Evolutionary conservation across 2,888 invertebrate genomes (phyloP), one percentile per base, ranked within the genome.

Genomic region (Noctuana brunneofusca): DNA sequence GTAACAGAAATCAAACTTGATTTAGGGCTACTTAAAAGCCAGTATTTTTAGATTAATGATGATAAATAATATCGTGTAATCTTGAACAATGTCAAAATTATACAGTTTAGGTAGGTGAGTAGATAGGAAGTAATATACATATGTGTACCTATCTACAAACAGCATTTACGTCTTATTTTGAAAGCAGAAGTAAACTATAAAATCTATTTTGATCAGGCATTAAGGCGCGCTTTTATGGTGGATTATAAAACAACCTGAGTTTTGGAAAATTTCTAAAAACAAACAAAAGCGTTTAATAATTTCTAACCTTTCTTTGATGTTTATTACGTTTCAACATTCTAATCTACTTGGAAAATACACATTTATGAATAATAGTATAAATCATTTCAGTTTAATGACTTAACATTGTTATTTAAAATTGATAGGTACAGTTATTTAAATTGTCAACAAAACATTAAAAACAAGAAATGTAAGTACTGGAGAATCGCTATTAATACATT

Each of bases 131-230:
- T n/a, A n/a, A n/a, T n/a, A n/a, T n/a, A n/a, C n/a, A n/a, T n/a
- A n/a, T n/a, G n/a, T n/a, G n/a, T n/a, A n/a, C n/a, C n/a, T n/a
- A n/a, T n/a, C n/a, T n/a, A 46, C n/a, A 22, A 48, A 22, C 6
- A 63, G 53, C 63, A 65, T 66, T 66, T 62, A 66, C 49, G 43
- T 48, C 24, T 64, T 14, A 64, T 57, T 66, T 64, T 62, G 55
- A 71, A 72, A 69, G 67, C 68, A 71, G 69, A 73, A 71, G 69
- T 72, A 71, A 75, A 73, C 71, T 73, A 72, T 75, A 73, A 78
- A 80, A 70, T 78, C 74, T 81, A 83, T 83, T 83, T 79, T 50
- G 57, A 75, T 72, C 66, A 53, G 43, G 63, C 69, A 72, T 76
- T 74, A 75, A 73, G 70, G 64, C 70, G 71, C 65, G 68, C 65